phyloP scores from a whole-genome alignment of 2,113 vertebrate species.

The Pampusana beccarii region DNA sequence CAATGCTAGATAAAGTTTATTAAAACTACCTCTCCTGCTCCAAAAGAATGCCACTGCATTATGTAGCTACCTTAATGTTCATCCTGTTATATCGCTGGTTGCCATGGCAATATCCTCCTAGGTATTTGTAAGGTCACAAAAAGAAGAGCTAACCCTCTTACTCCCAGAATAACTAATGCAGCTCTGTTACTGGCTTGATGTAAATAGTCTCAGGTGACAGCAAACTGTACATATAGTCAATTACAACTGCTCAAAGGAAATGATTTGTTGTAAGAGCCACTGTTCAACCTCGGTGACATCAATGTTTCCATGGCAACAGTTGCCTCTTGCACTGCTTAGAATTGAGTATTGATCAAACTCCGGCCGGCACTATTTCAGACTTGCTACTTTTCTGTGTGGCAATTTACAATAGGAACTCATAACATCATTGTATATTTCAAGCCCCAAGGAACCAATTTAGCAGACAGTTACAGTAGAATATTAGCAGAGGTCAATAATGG shows the following conservation, averaged over 20 bases:
- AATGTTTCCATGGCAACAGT: constrained; percentile 94
- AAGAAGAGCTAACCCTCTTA: constrained; percentile 83
- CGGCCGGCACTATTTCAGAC: constrained; percentile 84
- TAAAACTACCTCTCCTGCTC: constrained; percentile 63
- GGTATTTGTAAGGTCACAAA: constrained; percentile 91
- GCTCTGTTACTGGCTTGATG: constrained; percentile 87
- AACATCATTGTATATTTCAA: constrained; percentile 90
- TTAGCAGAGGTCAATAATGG: constrained; percentile 98
- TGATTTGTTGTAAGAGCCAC: constrained; percentile 94
- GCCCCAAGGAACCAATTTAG: constrained; percentile 99
- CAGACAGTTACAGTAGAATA: constrained; percentile 93
- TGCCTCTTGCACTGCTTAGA: constrained; percentile 92
- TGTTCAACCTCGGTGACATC: constrained; percentile 96
- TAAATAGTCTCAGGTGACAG: constrained; percentile 94
- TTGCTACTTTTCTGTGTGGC: constrained; percentile 87
- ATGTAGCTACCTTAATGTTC: constrained; percentile 73
- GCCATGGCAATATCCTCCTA: constrained; percentile 89
- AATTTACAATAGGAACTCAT: constrained; percentile 93
- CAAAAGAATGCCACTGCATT: constrained; percentile 61
- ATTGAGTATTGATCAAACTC: constrained; percentile 98
- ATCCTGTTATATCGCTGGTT: constrained; percentile 79
- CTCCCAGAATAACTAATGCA: constrained; percentile 90
- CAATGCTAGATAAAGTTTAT: constrained; percentile 68
- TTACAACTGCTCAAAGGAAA: constrained; percentile 96
- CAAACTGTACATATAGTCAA: constrained; percentile 93